Base-by-base conservation (phyloP, 2,888 invertebrate species). In the Magallana nippona region DNA sequence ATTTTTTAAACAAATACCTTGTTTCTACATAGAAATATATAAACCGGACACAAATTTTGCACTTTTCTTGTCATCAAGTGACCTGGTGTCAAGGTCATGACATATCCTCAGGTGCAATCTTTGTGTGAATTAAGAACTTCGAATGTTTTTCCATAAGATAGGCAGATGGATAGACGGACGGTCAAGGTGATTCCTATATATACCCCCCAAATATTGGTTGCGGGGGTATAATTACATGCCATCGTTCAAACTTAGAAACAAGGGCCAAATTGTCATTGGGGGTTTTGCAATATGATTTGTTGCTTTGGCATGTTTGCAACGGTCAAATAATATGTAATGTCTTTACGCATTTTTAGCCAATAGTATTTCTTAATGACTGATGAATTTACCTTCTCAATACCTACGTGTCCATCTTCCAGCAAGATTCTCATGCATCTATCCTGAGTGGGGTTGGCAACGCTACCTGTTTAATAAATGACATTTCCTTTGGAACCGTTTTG, bases 261-360 rank as follows among this genome's bases (percentile, higher is more conserved):
- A 44, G 17, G 13, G 83, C 84, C 62, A 87, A 60, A 22, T 84
- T 44, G 44, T 44, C 17, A 86, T 19, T 27, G 85, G 87, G 10
- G 79, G 83, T 32, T 79, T 77, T n/a, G 55, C 60, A 15, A 83
- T 56, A 62, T 85, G 58, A 17, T 81, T 27, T 44, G 86, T 78
- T 17, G 83, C 19, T 58, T 88, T 89, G 13, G 82, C 79, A 32
- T 79, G 77, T 84, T 88, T 87, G 79, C 89, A 89, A 11, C 22
- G 84, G 15, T 87, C 82, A 88, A 57, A 78, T 84, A 87, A 19
- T 85, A 55, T 19, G 27, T 8, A 8, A 87, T 83, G 1, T 88
- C 84, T 55, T 82, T 58, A 58, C 78, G 83, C 86, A 88, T 86
- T 17, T 58, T 78, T 13, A 84, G 87, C 89, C 88, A 89, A 22